A percentile compares a stretch with the other conserved stretches of the same genome.
phyloP scores from a whole-genome alignment of 2,888 invertebrate genomes.

The Monopis laevigella region DNA sequence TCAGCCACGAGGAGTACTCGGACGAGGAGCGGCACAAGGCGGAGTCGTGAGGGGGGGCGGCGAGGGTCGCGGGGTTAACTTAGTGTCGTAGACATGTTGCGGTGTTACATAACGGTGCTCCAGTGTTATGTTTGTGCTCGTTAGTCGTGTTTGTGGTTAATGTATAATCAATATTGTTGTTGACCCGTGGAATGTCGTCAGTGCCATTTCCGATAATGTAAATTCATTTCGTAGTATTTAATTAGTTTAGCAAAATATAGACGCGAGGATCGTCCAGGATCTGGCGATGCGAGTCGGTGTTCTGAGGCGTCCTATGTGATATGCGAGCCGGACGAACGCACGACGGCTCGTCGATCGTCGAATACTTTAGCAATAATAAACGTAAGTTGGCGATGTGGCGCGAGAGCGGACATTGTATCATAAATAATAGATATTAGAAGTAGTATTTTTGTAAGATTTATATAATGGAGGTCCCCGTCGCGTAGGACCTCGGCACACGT shows the following conservation, averaged over 20 bases:
- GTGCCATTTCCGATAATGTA: slow-evolving; percentile 61
- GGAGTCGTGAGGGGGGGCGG: slow-evolving; percentile 58
- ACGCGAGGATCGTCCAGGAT: neutral
- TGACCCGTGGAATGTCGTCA: slow-evolving; percentile 64
- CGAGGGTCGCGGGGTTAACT: too few species aligned
- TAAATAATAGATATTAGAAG: slow-evolving; percentile 30
- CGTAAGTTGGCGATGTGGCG: neutral
- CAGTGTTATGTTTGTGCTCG: slow-evolving; percentile 59
- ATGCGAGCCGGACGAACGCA: too few species aligned
- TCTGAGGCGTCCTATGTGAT: too few species aligned
- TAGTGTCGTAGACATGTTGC: slow-evolving; percentile 30
- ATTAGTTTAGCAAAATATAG: slow-evolving; percentile 5
- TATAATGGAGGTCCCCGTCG: slow-evolving; percentile 50
- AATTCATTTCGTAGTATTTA: slow-evolving; percentile 27
- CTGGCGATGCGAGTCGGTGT: too few species aligned
- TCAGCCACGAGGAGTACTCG: slow-evolving; percentile 56
- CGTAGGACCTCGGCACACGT: slow-evolving; percentile 52
- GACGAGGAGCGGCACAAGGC: slow-evolving; percentile 53
- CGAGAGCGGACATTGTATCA: neutral
- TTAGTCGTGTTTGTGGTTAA: slow-evolving; percentile 36
- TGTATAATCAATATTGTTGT: slow-evolving; percentile 33
- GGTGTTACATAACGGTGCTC: slow-evolving; percentile 63
- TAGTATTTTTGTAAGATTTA: slow-evolving; percentile 56
- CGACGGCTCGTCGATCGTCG: too few species aligned
- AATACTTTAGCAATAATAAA: neutral